Percentiles rank a stretch among this genome's conserved stretches.
Evolutionary conservation across 2,888 invertebrate species (phyloP).

Genomic region (Drosophila paranaensis): DNA sequence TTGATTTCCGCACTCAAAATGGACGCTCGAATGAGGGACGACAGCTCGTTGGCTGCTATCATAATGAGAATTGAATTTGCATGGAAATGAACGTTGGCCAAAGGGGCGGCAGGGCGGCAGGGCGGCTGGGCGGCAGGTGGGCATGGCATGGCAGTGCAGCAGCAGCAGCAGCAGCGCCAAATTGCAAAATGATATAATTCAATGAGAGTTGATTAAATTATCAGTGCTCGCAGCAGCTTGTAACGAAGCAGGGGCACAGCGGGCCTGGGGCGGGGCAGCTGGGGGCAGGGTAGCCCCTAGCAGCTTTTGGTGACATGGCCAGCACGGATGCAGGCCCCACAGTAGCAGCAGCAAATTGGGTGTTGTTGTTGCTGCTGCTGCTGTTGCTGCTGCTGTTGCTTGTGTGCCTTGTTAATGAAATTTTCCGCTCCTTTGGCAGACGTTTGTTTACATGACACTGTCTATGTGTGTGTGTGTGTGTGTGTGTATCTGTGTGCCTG

Average conservation of each 20-base stretch:
- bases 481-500: slow-evolving; percentile 22
- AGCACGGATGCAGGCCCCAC: slow-evolving; percentile 35
- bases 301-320: slow-evolving; percentile 17
- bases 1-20: slow-evolving; percentile 79
- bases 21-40: slow-evolving; percentile 51
- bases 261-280: accelerated
- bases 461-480: slow-evolving; percentile 33
- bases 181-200: slow-evolving; percentile 81
- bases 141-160: not conserved
- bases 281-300: slow-evolving; percentile 1
- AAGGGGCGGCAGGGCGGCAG: not conserved
- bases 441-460: slow-evolving; percentile 59
- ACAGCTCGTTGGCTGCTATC: slow-evolving; percentile 63
- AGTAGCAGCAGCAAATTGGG: slow-evolving; percentile 36
- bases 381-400: slow-evolving; percentile 48
- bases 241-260: not conserved
- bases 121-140: no score
- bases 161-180: slow-evolving; percentile 56
- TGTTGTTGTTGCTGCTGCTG: slow-evolving; percentile 34
- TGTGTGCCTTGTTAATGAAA: slow-evolving; percentile 79
- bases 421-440: slow-evolving; percentile 77
- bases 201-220: slow-evolving; percentile 82
- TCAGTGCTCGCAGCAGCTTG: slow-evolving; percentile 53
- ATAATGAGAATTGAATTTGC: slow-evolving; percentile 75
- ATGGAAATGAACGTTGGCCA: slow-evolving; percentile 29